A percentile compares a stretch with the other conserved stretches of the same genome.
Conservation (phyloP, 1,140 invertebrate genomes). For the Sycophila sp. region DNA sequence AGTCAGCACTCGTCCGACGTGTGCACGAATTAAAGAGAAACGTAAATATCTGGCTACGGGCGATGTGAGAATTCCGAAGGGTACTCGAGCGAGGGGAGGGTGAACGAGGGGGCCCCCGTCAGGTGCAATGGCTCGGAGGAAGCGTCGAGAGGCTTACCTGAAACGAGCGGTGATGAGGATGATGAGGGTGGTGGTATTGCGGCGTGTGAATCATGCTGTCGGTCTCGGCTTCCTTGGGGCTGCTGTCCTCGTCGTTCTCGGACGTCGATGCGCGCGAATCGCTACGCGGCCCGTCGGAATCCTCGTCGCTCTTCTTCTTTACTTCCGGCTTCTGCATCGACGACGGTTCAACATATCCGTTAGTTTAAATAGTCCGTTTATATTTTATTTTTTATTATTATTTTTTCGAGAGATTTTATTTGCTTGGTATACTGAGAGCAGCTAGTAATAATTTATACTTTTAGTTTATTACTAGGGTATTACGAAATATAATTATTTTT, state of each 20-base stretch:
- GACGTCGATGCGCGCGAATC: conserved; percentile 43
- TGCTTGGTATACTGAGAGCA: too few species aligned
- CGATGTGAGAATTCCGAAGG: too few species aligned
- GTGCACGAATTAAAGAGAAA: too few species aligned
- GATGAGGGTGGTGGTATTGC: conserved; percentile 71
- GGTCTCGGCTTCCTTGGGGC: not conserved
- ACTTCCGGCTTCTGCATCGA: conserved; percentile 48
- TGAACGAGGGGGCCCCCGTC: too few species aligned
- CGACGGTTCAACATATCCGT: not conserved
- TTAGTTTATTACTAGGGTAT: too few species aligned
- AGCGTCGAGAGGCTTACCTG: conserved; percentile 63
- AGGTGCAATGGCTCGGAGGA: too few species aligned
- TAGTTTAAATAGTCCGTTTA: not conserved
- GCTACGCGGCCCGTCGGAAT: conserved; percentile 47
- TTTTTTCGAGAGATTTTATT: too few species aligned
- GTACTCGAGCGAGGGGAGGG: too few species aligned
- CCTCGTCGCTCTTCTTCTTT: conserved; percentile 53
- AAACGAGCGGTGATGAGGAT: conserved; percentile 68
- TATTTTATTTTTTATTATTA: not conserved
- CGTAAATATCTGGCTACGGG: too few species aligned
- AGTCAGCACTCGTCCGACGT: too few species aligned
- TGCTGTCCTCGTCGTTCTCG: conserved; percentile 48
- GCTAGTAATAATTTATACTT: too few species aligned
- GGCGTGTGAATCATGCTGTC: conserved; percentile 75
- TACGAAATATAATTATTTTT: too few species aligned